phyloP scores from a whole-genome alignment of 37 sponge, comb jelly and placozoan species.

The Theonella swinhoei region DNA sequence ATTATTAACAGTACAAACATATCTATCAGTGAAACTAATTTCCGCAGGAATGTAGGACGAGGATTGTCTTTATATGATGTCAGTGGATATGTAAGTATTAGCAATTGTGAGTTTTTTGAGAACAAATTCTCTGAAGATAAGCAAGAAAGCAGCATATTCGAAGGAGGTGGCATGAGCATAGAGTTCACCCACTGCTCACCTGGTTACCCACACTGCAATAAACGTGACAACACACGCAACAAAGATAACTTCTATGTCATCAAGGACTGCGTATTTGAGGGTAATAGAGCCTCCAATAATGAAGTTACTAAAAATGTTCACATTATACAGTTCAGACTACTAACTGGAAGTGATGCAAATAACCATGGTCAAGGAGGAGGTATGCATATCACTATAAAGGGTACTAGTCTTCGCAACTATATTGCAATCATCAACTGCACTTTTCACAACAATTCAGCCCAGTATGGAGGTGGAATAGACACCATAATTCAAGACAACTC shows the following conservation, averaged over 20 bases:
- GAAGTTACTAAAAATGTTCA: background rate
- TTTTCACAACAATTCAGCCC: background rate
- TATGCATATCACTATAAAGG: background rate
- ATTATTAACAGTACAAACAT: background rate
- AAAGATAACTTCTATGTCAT: background rate
- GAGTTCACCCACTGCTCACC: constrained; percentile 20
- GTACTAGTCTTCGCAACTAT: background rate
- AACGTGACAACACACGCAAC: background rate
- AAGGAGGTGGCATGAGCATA: constrained; percentile 24
- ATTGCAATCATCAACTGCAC: background rate
- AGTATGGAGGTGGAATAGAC: background rate
- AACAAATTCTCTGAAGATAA: background rate
- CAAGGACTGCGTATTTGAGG: background rate
- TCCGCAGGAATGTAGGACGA: background rate
- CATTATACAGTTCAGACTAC: background rate
- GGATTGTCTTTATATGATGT: constrained; percentile 22
- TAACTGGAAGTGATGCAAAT: background rate
- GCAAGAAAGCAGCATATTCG: background rate
- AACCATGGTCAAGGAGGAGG: background rate
- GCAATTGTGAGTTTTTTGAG: background rate
- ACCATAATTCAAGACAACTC: background rate
- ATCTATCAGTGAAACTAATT: background rate
- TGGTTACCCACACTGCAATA: background rate
- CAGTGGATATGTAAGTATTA: background rate
- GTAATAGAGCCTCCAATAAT: background rate